Percentiles rank a stretch among this genome's conserved stretches.
phyloP scores from a whole-genome alignment of 2,888 invertebrate species.

The Lithophane ornitopus region DNA sequence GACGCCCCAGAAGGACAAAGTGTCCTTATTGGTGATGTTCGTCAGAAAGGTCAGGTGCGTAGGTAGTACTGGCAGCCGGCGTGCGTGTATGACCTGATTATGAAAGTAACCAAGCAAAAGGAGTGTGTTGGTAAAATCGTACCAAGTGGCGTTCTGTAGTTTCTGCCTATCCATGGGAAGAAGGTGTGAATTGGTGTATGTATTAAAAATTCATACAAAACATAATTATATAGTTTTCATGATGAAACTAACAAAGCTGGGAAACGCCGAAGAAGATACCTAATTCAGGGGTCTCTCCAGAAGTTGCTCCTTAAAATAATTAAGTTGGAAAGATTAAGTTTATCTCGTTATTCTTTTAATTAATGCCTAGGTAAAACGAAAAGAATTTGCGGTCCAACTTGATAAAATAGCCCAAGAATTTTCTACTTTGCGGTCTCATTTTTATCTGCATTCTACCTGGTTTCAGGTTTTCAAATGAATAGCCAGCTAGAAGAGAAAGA shows the following conservation, averaged over 20 bases:
- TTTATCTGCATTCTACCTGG: constrained; percentile 21
- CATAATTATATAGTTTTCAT: neutral
- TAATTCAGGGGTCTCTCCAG: neutral
- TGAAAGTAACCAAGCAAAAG: neutral
- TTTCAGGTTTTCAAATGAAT: constrained; percentile 38
- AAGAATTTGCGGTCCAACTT: constrained; percentile 25
- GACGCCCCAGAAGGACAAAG: neutral
- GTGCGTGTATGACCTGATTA: no score
- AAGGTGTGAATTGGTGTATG: no score
- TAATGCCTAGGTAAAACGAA: constrained; percentile 10
- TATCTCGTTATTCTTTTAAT: constrained; percentile 11
- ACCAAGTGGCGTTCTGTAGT: no score
- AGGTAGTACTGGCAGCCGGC: no score
- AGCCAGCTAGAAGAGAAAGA: neutral
- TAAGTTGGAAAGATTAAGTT: constrained; percentile 15
- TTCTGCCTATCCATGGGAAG: neutral
- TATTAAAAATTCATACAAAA: neutral
- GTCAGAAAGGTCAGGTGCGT: no score
- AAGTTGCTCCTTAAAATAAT: neutral
- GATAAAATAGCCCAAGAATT: constrained; percentile 27
- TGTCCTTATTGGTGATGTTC: neutral
- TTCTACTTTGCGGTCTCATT: constrained; percentile 4
- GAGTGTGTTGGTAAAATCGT: neutral
- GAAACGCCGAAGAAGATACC: neutral
- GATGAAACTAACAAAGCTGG: neutral